These are phyloP conservation scores for Toxostoma redivivum DNA, from an alignment of 2,113 vertebrate genomes.

Conservation along the genomic window DNA sequence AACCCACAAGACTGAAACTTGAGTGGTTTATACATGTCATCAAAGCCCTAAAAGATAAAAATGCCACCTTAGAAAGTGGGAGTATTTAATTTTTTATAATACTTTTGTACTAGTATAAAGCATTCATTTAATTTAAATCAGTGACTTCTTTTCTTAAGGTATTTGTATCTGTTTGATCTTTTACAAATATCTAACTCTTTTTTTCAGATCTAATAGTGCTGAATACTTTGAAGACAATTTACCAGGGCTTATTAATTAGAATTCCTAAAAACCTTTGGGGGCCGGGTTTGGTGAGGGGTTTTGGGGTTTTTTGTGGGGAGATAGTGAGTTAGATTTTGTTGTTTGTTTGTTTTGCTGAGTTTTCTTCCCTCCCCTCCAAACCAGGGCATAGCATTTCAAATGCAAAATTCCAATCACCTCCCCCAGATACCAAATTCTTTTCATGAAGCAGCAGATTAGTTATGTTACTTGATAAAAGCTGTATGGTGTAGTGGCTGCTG, in stretches of 20 bases:
- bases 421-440: neutral
- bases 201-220: neutral
- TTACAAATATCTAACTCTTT: neutral
- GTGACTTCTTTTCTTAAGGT: slow-evolving; percentile 3
- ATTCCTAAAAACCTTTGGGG: neutral
- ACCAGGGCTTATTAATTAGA: neutral
- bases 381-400: neutral
- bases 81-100: slow-evolving; percentile 42
- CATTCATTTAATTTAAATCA: slow-evolving; percentile 36
- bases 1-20: slow-evolving; percentile 50
- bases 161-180: slow-evolving; percentile 19
- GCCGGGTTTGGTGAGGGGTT: neutral
- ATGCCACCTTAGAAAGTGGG: slow-evolving; percentile 20
- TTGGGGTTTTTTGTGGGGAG: neutral
- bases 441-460: neutral
- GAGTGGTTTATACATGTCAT: slow-evolving; percentile 39
- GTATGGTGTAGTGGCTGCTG: neutral
- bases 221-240: neutral
- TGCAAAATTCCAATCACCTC: neutral
- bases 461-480: neutral
- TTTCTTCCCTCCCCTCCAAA: neutral
- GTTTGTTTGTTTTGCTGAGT: neutral
- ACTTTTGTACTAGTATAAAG: slow-evolving; percentile 27
- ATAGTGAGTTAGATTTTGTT: no score
- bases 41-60: slow-evolving; percentile 37